phyloP scores from a whole-genome alignment of 1,140 invertebrate genomes.

The Drosophila melanica region DNA sequence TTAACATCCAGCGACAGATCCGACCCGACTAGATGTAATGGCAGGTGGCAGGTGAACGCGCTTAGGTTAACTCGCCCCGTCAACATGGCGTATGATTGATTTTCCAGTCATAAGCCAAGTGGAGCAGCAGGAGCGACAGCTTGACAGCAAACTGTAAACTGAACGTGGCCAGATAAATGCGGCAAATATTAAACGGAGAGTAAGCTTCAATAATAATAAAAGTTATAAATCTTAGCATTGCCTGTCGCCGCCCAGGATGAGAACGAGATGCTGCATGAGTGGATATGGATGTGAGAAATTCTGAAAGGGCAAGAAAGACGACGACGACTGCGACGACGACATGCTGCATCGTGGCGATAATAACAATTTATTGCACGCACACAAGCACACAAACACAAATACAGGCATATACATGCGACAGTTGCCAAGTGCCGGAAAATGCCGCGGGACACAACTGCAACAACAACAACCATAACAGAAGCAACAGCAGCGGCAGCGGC shows the following conservation, averaged over 20 bases:
- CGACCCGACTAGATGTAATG: conserved; percentile 30
- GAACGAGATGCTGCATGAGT: neutral
- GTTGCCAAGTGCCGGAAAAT: conserved; percentile 70
- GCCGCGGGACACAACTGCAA: conserved; percentile 75
- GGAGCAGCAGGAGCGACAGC: conserved; percentile 3
- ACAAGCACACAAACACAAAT: conserved; percentile 45
- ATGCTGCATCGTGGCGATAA: conserved; percentile 81
- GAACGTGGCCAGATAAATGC: conserved; percentile 69
- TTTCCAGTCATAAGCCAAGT: conserved; percentile 69
- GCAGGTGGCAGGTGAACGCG: conserved; percentile 50
- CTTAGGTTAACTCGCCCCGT: conserved; percentile 30
- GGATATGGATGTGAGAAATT: conserved; percentile 26
- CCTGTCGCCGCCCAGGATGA: conserved; percentile 41
- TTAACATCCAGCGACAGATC: conserved; percentile 62
- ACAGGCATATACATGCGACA: conserved; percentile 41
- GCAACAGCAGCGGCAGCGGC: neutral
- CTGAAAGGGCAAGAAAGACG: conserved; percentile 34
- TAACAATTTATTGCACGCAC: conserved; percentile 83
- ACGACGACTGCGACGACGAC: conserved; percentile 57
- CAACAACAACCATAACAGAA: conserved; percentile 17
- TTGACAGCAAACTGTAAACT: conserved; percentile 33
- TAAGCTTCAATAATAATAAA: conserved; percentile 83
- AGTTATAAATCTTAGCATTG: conserved; percentile 81
- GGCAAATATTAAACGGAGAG: conserved; percentile 68
- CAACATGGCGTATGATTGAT: conserved; percentile 80